Conservation (phyloP, 2,797 vertebrate genomes). For the Myotis findleyi region DNA sequence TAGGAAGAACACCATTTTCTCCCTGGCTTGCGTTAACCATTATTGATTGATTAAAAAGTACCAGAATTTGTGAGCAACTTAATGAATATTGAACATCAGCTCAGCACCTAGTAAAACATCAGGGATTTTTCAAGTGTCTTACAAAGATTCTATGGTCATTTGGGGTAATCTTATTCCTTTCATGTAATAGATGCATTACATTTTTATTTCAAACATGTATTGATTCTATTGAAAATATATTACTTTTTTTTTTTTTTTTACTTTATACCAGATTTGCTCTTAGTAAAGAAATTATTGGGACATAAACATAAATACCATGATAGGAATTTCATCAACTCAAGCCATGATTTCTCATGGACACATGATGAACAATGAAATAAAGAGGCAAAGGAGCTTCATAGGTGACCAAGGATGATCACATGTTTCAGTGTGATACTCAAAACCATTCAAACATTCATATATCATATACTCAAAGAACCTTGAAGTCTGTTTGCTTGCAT, state of each 20-base stretch:
- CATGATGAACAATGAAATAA: neutral
- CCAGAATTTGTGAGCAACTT: conserved; percentile 1
- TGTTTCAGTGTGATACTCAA: neutral
- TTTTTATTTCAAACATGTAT: neutral
- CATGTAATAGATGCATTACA: neutral
- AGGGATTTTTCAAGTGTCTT: neutral
- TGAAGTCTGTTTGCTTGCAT: neutral
- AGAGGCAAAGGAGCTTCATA: neutral
- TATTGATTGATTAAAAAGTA: neutral
- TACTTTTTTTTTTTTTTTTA: conserved; percentile 42
- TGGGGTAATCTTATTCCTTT: neutral
- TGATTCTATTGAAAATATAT: neutral
- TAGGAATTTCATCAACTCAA: neutral
- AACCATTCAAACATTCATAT: neutral
- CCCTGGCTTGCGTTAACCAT: conserved; percentile 48
- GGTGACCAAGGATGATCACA: neutral
- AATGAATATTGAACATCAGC: conserved; percentile 12
- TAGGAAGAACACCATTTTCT: conserved; percentile 23
- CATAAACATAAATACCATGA: neutral
- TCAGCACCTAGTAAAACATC: neutral
- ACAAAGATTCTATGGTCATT: neutral
- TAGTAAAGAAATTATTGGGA: conserved; percentile 6
- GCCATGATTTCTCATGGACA: neutral
- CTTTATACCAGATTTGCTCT: neutral
- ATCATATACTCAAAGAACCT: too few species aligned